These are phyloP conservation scores for Catagonus wagneri DNA, from an alignment of 2,113 vertebrate species.

Conservation along the genomic window DNA sequence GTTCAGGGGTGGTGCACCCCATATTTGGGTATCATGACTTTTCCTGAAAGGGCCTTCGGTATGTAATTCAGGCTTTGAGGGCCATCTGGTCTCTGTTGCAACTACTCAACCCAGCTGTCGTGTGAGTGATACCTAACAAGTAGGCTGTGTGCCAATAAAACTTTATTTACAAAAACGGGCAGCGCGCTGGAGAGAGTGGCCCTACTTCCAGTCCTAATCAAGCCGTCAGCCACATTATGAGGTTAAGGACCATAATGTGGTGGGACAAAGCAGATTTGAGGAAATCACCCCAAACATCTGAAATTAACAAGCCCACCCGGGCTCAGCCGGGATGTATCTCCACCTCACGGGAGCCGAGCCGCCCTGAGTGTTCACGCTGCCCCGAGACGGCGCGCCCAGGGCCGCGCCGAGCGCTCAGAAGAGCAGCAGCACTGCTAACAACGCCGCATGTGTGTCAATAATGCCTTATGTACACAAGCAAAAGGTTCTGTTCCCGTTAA, in stretches of 20 bases:
- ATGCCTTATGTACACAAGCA: rapidly evolving
- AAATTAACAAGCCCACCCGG: not conserved
- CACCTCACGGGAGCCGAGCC: rapidly evolving
- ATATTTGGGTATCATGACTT: not conserved
- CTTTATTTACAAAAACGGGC: not conserved
- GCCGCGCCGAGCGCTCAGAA: not conserved
- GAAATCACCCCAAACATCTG: not conserved
- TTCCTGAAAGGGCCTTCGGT: not conserved
- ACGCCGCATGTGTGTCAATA: too few relatives aligned
- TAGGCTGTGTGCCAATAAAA: not conserved
- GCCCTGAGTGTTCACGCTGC: rapidly evolving
- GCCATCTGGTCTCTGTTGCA: not conserved
- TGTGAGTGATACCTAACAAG: rapidly evolving
- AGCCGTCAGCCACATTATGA: not conserved
- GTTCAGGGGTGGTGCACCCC: rapidly evolving
- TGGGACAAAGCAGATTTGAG: too few relatives aligned
- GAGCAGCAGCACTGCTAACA: too few relatives aligned
- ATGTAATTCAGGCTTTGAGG: not conserved
- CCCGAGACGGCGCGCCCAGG: rapidly evolving
- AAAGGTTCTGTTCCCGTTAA: not conserved
- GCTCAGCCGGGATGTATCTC: rapidly evolving
- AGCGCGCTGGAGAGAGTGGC: not conserved
- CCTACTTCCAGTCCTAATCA: not conserved
- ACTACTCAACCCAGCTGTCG: too few relatives aligned
- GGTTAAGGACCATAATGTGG: not conserved